phyloP scores from a whole-genome alignment of 2,113 vertebrate genomes.

The Barnardius zonarius region DNA sequence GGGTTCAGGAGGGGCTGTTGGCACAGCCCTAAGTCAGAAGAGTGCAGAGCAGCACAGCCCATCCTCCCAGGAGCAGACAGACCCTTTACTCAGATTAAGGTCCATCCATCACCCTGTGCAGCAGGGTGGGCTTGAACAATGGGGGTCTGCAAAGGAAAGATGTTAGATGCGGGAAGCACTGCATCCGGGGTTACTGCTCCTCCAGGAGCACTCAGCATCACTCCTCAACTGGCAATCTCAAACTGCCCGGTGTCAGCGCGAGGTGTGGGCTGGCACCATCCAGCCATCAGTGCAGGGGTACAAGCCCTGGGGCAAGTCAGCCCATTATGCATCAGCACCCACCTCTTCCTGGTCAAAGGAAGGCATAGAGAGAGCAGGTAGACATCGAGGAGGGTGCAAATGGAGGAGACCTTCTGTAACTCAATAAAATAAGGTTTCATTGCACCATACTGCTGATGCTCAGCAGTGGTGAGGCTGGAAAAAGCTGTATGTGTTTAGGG shows the following conservation, averaged over 20 bases:
- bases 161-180: background rate
- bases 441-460: background rate
- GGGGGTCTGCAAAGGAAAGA: background rate
- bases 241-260: background rate
- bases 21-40: background rate
- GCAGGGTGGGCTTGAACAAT: background rate
- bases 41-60: background rate
- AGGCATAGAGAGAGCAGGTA: fast-evolving
- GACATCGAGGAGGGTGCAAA: background rate
- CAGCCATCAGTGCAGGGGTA: background rate
- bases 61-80: background rate
- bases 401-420: background rate
- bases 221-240: background rate
- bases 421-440: background rate
- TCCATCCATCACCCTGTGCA: no score
- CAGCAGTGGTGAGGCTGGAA: background rate
- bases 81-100: background rate
- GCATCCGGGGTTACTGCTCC: background rate
- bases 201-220: background rate
- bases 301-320: background rate
- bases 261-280: background rate
- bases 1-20: background rate
- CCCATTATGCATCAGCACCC: fast-evolving
- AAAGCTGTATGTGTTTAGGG: background rate
- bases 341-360: background rate